Evolutionary conservation across 2,888 invertebrate genomes (phyloP).

Genomic region (Acronicta aceris): DNA sequence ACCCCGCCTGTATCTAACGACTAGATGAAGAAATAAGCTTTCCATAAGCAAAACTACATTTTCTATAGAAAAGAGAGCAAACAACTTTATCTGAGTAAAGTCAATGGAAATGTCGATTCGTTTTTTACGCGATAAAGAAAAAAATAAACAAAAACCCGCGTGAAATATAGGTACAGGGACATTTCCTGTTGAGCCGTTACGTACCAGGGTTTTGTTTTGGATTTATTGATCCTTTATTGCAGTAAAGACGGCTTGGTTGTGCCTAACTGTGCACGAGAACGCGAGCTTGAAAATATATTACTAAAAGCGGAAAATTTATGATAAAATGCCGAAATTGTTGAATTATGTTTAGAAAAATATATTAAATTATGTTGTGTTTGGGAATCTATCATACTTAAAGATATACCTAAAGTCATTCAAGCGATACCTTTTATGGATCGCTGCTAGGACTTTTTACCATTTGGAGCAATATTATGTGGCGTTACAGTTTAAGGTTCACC

Average conservation of each 20-base stretch:
- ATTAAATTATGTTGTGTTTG: no score
- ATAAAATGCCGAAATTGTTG: conserved; percentile 28
- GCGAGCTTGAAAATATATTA: conserved; percentile 32
- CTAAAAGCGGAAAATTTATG: conserved; percentile 34
- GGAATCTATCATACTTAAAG: no score
- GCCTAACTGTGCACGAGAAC: conserved; percentile 45
- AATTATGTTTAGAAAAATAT: neutral
- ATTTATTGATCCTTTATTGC: conserved; percentile 58
- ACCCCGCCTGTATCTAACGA: conserved; percentile 58
- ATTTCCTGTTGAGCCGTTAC: conserved; percentile 51
- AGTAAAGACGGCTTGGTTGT: conserved; percentile 46
- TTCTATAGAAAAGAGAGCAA: conserved; percentile 45
- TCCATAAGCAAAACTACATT: conserved; percentile 57
- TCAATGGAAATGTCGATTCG: conserved; percentile 49
- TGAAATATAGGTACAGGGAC: conserved; percentile 52
- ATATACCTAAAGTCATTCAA: no score
- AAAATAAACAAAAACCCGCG: conserved; percentile 55
- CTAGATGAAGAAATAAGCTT: conserved; percentile 68
- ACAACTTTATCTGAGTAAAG: conserved; percentile 48
- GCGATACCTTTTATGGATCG: no score
- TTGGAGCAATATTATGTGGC: no score
- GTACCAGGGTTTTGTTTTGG: conserved; percentile 51
- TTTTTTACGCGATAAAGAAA: conserved; percentile 57
- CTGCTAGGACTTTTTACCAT: no score
- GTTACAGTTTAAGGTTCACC: no score